Evolutionary conservation across 2,113 vertebrate genomes (phyloP).

Genomic region (Oreotrochilus melanogaster): DNA sequence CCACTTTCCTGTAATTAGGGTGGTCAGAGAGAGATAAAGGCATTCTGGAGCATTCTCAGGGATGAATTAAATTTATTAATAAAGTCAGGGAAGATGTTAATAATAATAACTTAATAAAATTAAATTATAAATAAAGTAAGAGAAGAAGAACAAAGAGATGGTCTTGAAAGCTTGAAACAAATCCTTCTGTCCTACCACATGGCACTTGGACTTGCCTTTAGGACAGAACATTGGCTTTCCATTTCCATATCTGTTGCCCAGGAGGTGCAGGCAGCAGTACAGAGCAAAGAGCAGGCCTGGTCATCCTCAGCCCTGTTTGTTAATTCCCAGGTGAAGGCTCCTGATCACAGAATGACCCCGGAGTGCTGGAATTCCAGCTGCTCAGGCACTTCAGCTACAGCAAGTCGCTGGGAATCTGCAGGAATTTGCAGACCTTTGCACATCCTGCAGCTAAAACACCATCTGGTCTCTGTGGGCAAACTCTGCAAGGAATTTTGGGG

Average conservation of each 20-base stretch:
- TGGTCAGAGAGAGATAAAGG: background rate
- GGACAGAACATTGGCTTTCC: background rate
- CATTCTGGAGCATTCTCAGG: background rate
- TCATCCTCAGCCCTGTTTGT: rapidly evolving
- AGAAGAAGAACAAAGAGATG: background rate
- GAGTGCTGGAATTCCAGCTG: rapidly evolving
- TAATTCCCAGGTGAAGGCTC: background rate
- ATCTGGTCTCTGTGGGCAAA: background rate
- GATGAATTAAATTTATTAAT: background rate
- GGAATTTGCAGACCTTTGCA: background rate
- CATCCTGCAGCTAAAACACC: background rate
- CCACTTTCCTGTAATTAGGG: background rate
- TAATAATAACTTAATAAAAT: too few relatives aligned
- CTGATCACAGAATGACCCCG: background rate
- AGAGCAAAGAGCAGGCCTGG: background rate
- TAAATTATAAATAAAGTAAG: background rate
- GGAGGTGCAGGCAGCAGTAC: background rate
- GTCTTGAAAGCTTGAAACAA: background rate
- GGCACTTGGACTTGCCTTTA: background rate
- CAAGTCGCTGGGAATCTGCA: background rate
- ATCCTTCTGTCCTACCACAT: background rate
- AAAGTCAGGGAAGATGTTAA: background rate
- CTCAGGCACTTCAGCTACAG: background rate
- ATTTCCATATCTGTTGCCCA: background rate
- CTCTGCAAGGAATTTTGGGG: background rate